Evolutionary conservation across 2,888 invertebrate genomes (phyloP).

Genomic region (Acanthopleura granulata): DNA sequence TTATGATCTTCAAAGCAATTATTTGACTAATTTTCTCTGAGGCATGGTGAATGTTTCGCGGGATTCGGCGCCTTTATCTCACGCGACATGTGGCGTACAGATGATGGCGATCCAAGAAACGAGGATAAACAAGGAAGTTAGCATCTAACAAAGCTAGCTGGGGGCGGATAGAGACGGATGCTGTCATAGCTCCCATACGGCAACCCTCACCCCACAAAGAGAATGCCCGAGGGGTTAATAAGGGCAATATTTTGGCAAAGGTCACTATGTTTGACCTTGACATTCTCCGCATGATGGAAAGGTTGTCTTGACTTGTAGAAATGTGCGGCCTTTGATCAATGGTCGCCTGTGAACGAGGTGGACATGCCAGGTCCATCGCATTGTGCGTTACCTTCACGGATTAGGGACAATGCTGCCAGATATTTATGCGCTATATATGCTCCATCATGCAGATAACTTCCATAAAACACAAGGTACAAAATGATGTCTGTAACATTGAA

Average conservation of each 20-base stretch:
- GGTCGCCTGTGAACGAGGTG: too few relatives aligned
- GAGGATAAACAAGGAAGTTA: constrained; percentile 1
- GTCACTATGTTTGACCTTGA: neutral
- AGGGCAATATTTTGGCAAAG: constrained; percentile 11
- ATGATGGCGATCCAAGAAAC: neutral
- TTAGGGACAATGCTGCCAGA: too few relatives aligned
- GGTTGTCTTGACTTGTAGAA: too few relatives aligned
- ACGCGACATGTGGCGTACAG: neutral
- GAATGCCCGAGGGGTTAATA: constrained; percentile 12
- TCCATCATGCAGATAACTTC: too few relatives aligned
- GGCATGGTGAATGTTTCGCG: neutral
- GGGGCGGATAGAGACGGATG: neutral
- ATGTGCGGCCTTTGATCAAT: too few relatives aligned
- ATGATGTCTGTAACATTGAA: too few relatives aligned
- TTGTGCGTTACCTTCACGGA: too few relatives aligned
- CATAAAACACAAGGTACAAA: too few relatives aligned
- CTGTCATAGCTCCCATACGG: constrained; percentile 5
- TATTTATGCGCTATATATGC: too few relatives aligned
- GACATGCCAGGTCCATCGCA: too few relatives aligned
- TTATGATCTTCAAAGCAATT: constrained; percentile 19
- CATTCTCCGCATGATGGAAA: neutral
- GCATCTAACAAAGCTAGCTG: constrained; percentile 3
- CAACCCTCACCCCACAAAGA: neutral
- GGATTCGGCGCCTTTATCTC: neutral
- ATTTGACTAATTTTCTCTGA: constrained; percentile 15